Evolutionary conservation across 2,888 invertebrate species (phyloP).

Genomic region (Eugnorisma glareosa): DNA sequence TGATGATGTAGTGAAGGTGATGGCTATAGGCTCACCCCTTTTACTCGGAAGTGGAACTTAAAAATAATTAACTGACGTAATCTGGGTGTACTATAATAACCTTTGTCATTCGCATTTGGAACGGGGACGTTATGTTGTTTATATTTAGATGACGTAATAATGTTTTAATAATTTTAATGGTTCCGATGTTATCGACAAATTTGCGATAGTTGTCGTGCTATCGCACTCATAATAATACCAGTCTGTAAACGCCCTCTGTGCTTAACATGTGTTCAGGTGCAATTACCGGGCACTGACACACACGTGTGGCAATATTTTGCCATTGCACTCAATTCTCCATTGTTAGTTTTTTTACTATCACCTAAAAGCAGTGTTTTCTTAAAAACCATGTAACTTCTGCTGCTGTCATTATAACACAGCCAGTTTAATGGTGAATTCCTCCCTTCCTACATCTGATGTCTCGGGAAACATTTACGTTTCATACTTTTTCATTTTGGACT

Average conservation of each 20-base stretch:
- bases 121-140: not conserved
- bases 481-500: not conserved
- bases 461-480: not conserved
- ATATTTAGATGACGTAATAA: constrained; percentile 3
- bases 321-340: not conserved
- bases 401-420: not conserved
- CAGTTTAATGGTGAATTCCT: no score
- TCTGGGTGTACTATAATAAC: not conserved
- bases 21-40: not conserved
- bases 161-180: not conserved
- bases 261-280: constrained; percentile 13
- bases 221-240: not conserved
- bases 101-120: not conserved
- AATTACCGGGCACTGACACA: not conserved
- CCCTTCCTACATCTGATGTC: not conserved
- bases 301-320: constrained; percentile 9
- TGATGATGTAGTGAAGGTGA: no score
- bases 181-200: not conserved
- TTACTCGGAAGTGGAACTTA: not conserved
- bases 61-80: no score
- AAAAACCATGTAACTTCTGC: no score
- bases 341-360: not conserved
- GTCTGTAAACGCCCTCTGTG: not conserved
- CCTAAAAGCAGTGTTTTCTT: not conserved
- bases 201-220: not conserved